These are phyloP conservation scores for Telmatochromis sp. DNA, from an alignment of 2,113 vertebrate species.

Conservation along the genomic window DNA sequence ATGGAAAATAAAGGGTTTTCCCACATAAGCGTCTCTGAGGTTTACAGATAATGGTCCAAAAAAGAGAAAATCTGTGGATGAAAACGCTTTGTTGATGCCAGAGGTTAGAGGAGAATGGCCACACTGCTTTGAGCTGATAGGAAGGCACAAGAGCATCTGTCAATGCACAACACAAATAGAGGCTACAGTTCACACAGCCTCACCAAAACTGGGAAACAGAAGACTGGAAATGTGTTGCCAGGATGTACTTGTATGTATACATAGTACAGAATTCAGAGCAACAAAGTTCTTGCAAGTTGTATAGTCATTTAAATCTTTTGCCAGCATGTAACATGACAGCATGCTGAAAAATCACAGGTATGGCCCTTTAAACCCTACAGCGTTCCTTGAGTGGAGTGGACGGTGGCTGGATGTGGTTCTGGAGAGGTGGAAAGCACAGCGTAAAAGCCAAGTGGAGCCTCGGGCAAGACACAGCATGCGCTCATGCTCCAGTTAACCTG, in stretches of 20 bases:
- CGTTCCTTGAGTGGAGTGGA: not conserved
- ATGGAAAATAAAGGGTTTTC: not conserved
- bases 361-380: not conserved
- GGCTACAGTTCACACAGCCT: not conserved
- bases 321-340: not conserved
- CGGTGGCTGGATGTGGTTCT: slow-evolving; percentile 22
- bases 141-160: not conserved
- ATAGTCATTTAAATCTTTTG: not conserved
- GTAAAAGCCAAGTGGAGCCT: slow-evolving; percentile 20
- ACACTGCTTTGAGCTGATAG: not conserved
- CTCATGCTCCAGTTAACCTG: slow-evolving; percentile 42
- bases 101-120: not conserved
- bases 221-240: not conserved
- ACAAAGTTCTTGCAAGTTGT: not conserved
- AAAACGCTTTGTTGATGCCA: not conserved
- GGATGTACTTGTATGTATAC: not conserved
- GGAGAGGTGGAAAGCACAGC: slow-evolving; percentile 15
- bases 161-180: not conserved
- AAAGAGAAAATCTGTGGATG: not conserved
- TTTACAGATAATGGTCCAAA: not conserved
- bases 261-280: not conserved
- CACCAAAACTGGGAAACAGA: not conserved
- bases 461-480: not conserved
- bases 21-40: not conserved
- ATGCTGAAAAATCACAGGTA: not conserved